phyloP scores from a whole-genome alignment of 2,888 invertebrate genomes.

The Epicampocera succincta region DNA sequence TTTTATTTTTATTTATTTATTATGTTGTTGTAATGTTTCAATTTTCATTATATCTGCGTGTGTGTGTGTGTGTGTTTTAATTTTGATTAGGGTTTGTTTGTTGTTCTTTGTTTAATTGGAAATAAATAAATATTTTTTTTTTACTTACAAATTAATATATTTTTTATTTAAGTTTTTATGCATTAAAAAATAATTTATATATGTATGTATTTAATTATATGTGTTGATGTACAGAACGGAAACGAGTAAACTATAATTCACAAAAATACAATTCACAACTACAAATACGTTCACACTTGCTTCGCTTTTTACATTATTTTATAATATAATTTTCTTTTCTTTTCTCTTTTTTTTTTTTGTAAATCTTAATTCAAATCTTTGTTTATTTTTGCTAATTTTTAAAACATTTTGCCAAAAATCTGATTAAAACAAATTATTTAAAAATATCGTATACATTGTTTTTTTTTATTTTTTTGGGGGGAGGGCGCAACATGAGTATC shows the following conservation, averaged over 20 bases:
- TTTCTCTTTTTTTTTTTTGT: conserved; percentile 26
- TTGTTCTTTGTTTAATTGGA: conserved; percentile 27
- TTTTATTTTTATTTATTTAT: conserved; percentile 36
- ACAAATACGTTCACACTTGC: conserved; percentile 71
- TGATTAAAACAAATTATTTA: conserved; percentile 56
- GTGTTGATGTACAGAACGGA: conserved; percentile 59
- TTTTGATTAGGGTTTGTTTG: conserved; percentile 38
- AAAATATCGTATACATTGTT: conserved; percentile 80
- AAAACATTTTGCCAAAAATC: conserved; percentile 49
- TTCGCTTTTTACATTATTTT: conserved; percentile 44
- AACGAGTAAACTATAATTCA: conserved; percentile 73
- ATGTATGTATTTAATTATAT: conserved; percentile 30
- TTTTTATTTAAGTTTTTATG: conserved; percentile 37
- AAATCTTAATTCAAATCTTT: conserved; percentile 26
- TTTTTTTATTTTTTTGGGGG: conserved; percentile 4
- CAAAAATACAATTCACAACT: conserved; percentile 81
- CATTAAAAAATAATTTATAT: conserved; percentile 32
- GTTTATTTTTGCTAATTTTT: conserved; percentile 60
- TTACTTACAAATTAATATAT: conserved; percentile 1
- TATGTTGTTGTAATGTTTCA: conserved; percentile 16
- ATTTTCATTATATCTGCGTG: not conserved
- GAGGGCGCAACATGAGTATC: conserved; percentile 13
- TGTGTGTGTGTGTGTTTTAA: conserved; percentile 19
- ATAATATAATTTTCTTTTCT: conserved; percentile 45
- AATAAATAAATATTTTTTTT: conserved; percentile 44